These are phyloP conservation scores for Sebastes melanostomus DNA, from an alignment of 2,797 vertebrate genomes.

Conservation along the genomic window DNA sequence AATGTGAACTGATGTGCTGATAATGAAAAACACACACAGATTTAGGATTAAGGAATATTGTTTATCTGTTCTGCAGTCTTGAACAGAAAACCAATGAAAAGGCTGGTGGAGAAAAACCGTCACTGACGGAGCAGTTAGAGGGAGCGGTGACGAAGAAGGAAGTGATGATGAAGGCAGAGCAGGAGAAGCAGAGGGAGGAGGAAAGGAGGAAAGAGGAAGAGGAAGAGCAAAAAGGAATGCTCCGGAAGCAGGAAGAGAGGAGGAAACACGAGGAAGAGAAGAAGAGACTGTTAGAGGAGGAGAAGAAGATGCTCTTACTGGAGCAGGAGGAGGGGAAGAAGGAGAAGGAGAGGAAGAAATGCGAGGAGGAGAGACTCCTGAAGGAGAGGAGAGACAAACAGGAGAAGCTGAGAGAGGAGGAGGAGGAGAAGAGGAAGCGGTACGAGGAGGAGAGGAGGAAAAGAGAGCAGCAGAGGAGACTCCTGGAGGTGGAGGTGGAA, in stretches of 20 bases:
- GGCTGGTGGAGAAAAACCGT: slow-evolving; percentile 28
- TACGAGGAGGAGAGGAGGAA: slow-evolving; percentile 35
- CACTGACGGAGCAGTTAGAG: slow-evolving; percentile 44
- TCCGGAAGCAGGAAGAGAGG: slow-evolving; percentile 44
- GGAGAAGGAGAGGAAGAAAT: slow-evolving; percentile 48
- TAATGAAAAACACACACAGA: neutral
- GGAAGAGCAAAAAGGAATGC: slow-evolving; percentile 36
- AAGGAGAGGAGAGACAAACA: slow-evolving; percentile 55
- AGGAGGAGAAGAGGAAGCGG: slow-evolving; percentile 41
- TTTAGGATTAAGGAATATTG: slow-evolving; percentile 49
- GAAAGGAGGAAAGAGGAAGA: slow-evolving; percentile 25
- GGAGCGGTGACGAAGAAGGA: slow-evolving; percentile 24
- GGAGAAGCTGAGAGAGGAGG: slow-evolving; percentile 44
- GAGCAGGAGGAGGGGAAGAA: slow-evolving; percentile 56
- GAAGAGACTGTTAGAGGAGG: slow-evolving; percentile 53
- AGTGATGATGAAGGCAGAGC: slow-evolving; percentile 23
- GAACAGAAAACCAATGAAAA: slow-evolving; percentile 66
- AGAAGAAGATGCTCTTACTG: slow-evolving; percentile 54
- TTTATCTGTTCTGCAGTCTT: slow-evolving; percentile 75
- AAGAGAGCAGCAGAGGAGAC: slow-evolving; percentile 38
- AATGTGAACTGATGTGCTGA: slow-evolving; percentile 26
- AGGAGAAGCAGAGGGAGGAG: slow-evolving; percentile 40
- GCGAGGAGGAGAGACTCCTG: slow-evolving; percentile 58
- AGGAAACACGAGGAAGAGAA: slow-evolving; percentile 61
- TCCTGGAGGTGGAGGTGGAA: slow-evolving; percentile 30